A percentile compares a stretch with the other conserved stretches of the same genome.
These are phyloP conservation scores for Parauchenoglanis punctatus DNA, from an alignment of 2,797 vertebrate genomes.

Conservation along the genomic window DNA sequence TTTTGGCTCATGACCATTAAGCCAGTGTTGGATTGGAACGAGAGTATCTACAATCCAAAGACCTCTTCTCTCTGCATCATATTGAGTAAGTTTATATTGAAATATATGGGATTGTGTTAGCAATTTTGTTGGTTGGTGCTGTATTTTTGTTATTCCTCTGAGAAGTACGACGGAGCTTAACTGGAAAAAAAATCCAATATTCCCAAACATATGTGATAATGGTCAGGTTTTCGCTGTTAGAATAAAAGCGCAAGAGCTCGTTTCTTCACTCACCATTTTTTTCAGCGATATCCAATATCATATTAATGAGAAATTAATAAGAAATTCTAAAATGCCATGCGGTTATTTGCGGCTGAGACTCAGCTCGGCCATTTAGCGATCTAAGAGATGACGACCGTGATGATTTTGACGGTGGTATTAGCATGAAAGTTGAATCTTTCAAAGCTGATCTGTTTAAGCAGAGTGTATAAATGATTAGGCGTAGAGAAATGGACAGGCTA, in stretches of 20 bases:
- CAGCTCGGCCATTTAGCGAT: not conserved
- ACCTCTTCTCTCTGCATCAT: not conserved
- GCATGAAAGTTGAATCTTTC: not conserved
- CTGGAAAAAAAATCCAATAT: not conserved
- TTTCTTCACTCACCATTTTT: not conserved
- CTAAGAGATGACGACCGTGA: not conserved
- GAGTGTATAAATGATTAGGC: not conserved
- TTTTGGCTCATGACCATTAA: not conserved
- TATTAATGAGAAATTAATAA: not conserved
- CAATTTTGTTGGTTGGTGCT: not conserved
- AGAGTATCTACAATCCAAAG: not conserved
- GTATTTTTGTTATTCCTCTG: not conserved
- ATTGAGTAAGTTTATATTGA: not conserved
- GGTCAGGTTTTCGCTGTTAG: not conserved
- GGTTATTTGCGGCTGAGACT: not conserved
- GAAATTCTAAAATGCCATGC: not conserved
- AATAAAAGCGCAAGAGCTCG: not conserved
- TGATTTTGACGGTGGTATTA: not conserved
- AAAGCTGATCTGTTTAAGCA: not conserved
- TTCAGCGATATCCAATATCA: no score
- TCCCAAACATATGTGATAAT: not conserved
- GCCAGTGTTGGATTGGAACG: not conserved
- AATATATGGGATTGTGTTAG: not conserved
- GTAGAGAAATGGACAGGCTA: not conserved
- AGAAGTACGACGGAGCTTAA: not conserved